Conservation (phyloP, 2,113 vertebrate genomes). For the pig (Sus scrofa) region DNA sequence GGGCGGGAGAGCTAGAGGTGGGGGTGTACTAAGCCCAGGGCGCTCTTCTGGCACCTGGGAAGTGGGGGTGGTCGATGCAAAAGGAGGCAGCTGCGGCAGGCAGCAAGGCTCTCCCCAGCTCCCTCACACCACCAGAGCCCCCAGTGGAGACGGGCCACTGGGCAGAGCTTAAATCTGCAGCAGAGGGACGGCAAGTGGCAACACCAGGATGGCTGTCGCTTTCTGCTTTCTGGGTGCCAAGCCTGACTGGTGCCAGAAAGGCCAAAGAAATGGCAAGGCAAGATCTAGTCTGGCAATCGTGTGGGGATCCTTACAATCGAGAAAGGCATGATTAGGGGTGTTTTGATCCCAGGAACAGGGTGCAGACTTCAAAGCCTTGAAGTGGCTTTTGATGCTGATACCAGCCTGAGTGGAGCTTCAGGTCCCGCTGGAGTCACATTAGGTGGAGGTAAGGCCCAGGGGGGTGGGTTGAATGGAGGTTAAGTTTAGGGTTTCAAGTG, state of each 20-base stretch:
- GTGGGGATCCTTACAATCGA: background rate
- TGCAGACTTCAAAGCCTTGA: background rate
- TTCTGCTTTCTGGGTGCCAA: constrained; percentile 38
- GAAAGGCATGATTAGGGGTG: background rate
- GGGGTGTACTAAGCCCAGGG: constrained; percentile 48
- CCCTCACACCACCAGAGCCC: constrained; percentile 48
- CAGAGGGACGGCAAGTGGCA: constrained; percentile 32
- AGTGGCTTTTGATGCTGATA: background rate
- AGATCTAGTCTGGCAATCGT: background rate
- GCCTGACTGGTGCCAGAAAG: background rate
- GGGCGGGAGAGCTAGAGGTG: constrained; percentile 55
- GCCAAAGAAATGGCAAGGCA: rapidly evolving
- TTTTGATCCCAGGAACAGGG: background rate
- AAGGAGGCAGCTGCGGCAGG: constrained; percentile 81
- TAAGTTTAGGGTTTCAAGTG: background rate
- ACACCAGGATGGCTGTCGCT: background rate
- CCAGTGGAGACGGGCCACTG: constrained; percentile 49
- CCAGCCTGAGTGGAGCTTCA: background rate
- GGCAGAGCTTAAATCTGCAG: constrained; percentile 35
- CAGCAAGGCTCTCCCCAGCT: constrained; percentile 41
- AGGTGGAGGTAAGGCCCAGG: background rate
- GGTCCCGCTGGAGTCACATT: background rate
- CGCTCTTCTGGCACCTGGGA: constrained; percentile 71
- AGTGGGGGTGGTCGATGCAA: constrained; percentile 49
- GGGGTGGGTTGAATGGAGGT: background rate